These are phyloP conservation scores for Montipora sp. DNA, from an alignment of 64 coral and sea anemone genomes.

Conservation along the genomic window DNA sequence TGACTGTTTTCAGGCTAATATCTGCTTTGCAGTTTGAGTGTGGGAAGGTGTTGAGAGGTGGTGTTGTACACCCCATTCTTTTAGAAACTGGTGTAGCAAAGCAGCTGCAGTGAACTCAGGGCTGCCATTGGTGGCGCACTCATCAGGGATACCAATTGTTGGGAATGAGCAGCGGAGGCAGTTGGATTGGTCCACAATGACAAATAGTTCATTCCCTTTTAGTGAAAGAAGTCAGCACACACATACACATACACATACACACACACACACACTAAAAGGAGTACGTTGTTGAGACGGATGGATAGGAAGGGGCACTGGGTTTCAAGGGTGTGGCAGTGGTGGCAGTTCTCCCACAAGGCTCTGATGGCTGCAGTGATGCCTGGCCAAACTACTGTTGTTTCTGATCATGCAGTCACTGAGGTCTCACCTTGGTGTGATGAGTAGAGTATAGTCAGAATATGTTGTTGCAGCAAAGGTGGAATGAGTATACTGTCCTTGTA, in stretches of 20 bases:
- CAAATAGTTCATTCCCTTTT: slow-evolving; percentile 34
- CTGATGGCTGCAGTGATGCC: slow-evolving; percentile 45
- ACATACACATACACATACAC: slow-evolving; percentile 9
- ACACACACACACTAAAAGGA: slow-evolving; percentile 20
- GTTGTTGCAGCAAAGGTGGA: background rate
- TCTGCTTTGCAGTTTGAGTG: background rate
- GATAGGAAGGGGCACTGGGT: slow-evolving; percentile 24
- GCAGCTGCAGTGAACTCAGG: slow-evolving; percentile 33
- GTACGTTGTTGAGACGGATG: slow-evolving; percentile 11
- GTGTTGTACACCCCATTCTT: background rate
- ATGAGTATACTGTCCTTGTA: slow-evolving; percentile 20
- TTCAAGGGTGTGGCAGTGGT: slow-evolving; percentile 32
- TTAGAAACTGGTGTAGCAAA: background rate
- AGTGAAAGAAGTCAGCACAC: slow-evolving; percentile 36
- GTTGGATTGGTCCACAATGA: slow-evolving; percentile 15
- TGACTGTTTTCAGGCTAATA: background rate
- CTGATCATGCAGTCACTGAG: background rate
- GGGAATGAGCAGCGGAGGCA: slow-evolving; percentile 16
- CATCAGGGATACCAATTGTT: slow-evolving; percentile 42
- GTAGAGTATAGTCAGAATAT: background rate
- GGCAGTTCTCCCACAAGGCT: background rate
- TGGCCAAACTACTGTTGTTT: slow-evolving; percentile 43
- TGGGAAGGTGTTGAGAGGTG: background rate
- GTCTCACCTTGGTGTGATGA: slow-evolving; percentile 42
- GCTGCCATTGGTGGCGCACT: slow-evolving; percentile 42